Evolutionary conservation across 2,797 vertebrate genomes (phyloP), one percentile per base, ranked within the genome.

Genomic region (Malacoraja senta): DNA sequence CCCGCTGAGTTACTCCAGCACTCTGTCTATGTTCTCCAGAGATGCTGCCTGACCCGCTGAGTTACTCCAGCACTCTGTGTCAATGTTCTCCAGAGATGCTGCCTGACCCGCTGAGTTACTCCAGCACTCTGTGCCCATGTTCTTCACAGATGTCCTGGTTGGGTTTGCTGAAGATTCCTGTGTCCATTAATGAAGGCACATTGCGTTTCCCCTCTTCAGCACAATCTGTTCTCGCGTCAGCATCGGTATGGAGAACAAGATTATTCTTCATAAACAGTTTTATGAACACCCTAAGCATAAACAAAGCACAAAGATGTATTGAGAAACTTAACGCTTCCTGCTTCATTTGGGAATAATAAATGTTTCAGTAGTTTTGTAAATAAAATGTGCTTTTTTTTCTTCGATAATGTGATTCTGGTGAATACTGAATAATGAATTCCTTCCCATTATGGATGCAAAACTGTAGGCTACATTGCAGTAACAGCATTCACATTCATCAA

Each of bases 361-460:
- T 68, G 84, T 76, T 92, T 74, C 68, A 91, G 44, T 92, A 76
- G 90, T 74, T 92, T 17, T 38, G 90, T 44, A 58, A 92, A 10
- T 68, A 65, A 74, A 76, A 92, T 74, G 24, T 76, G 29, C 10
- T 92, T 76, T 58, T 72, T 88, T 63, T 12, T 35, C 63, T 90
- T 71, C 26, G 26, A 29, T 92, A 74, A 91, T 74, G 35, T 72
- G 68, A 76, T 53, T 92, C 21, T 76, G 29, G 10, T 76, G 71
- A 76, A n/a, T 74, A 76, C n/a, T 92, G 71, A 76, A 17, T 92
- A 53, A 92, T 74, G 26, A 76, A 76, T 88, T 68, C 26, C 74
- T 24, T 76, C 12, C 1, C 8, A 24, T 76, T 76, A 3, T 38
- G 21, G 24, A 92, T 1, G 9, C 12, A 76, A 76, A 74, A 1